Percentiles rank a stretch among this genome's conserved stretches.
These are phyloP conservation scores for Tokudaia tokunoshimensis DNA, from an alignment of 2,797 vertebrate species.

Conservation along the genomic window DNA sequence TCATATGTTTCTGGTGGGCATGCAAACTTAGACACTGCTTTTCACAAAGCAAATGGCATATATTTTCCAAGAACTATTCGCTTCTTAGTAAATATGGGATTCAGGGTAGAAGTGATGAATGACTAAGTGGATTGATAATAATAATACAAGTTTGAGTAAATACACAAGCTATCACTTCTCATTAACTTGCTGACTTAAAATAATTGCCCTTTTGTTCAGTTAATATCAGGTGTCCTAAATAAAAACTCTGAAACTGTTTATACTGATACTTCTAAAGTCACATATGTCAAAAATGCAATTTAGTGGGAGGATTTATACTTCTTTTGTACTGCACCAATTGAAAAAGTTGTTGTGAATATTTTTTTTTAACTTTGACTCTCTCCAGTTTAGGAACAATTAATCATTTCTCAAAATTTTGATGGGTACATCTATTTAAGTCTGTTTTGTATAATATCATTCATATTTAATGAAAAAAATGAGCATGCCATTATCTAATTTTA, in stretches of 20 bases:
- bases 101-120: neutral
- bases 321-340: neutral
- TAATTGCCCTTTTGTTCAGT: neutral
- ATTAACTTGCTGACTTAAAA: neutral
- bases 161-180: neutral
- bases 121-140: neutral
- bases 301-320: neutral
- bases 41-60: neutral
- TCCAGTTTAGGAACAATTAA: neutral
- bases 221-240: neutral
- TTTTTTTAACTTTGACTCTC: neutral
- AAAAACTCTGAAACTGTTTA: neutral
- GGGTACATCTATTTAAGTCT: neutral
- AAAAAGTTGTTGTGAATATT: neutral
- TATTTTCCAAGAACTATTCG: neutral
- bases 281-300: neutral
- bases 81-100: neutral
- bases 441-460: neutral
- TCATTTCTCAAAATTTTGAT: neutral
- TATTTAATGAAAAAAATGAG: conserved; percentile 26
- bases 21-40: neutral
- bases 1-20: no score
- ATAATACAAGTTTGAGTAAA: neutral
- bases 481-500: neutral
- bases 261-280: neutral